phyloP scores from a whole-genome alignment of 2,113 vertebrate species.

The Trachemys scripta region DNA sequence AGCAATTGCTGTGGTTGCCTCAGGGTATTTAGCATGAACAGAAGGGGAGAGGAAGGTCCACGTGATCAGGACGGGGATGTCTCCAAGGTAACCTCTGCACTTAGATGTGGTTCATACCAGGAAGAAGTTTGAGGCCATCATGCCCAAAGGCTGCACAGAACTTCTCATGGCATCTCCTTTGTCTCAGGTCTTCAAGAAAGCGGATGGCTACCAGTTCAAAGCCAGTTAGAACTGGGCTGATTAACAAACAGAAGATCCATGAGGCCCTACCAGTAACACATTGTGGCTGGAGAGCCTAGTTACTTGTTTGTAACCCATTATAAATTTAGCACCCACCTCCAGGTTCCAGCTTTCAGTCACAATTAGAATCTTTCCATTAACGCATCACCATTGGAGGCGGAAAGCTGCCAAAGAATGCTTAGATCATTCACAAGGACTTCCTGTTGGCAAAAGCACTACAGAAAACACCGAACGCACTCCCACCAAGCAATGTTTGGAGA shows the following conservation, averaged over 20 bases:
- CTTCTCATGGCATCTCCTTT: background rate
- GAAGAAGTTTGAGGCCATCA: background rate
- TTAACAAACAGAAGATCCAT: background rate
- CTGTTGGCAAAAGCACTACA: background rate
- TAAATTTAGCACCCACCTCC: background rate
- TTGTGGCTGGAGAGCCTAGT: fast-evolving
- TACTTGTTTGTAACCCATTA: background rate
- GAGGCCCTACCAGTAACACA: fast-evolving
- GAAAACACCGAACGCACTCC: background rate
- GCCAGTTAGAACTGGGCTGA: fast-evolving
- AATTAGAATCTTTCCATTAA: background rate
- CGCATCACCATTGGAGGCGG: background rate
- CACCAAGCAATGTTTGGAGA: background rate
- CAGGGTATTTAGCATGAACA: background rate
- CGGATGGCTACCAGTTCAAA: fast-evolving
- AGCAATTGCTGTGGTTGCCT: background rate
- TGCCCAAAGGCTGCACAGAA: background rate
- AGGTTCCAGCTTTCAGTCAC: background rate
- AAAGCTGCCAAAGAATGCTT: background rate
- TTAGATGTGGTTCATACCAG: background rate
- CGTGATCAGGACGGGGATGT: fast-evolving
- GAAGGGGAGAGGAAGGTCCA: fast-evolving
- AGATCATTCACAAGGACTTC: background rate
- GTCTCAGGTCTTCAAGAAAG: fast-evolving
- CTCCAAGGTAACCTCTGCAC: background rate